Base-by-base conservation (phyloP, 2,888 invertebrate species). In the Pherbina coryleti region DNA sequence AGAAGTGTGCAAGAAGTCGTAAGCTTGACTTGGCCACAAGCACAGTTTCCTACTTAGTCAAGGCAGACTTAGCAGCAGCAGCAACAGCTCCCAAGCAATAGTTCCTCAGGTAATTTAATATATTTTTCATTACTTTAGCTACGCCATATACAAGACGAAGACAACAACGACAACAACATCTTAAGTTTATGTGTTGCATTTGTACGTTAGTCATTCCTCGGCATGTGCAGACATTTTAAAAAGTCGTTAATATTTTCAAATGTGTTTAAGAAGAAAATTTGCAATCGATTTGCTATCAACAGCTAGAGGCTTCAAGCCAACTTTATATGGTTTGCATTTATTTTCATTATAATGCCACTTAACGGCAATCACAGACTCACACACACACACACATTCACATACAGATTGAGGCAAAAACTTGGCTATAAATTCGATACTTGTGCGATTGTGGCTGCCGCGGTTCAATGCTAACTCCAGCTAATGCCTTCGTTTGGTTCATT, bases 361-460 rank as follows among this genome's bases (percentile, higher is more conserved):
- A 74, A 66, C 25, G 17, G 57, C 64, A 51, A 14, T 19, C 73
- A 57, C 31, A 19, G 22, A 44, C 9, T 22, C n/a, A 57, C 22
- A n/a, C 19, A 9, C 19, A 22, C 22, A 57, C 14, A 8, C 14
- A 28, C 25, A 60, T 3, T 11, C 25, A 57, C 11, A 2, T 7
- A 22, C 5, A 44, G 44, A 44, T 44, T 11, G 2, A 44, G 44
- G 44, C 44, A 44, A 44, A 44, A 49, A 28, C 53, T 53, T 31
- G 28, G 22, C 34, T 60, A 62, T 70, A 70, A 76, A 70, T 70
- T 62, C 76, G 76, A 76, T 76, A 76, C 62, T 76, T 70, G 70
- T 76, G 76, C 70, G 76, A 76, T 70, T 76, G 76, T n/a, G 70
- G 62, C 69, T 76, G 44, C 34, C 66, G 66, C 44, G 66, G 75